Percentiles rank a stretch among this genome's conserved stretches.
phyloP scores from a whole-genome alignment of 2,113 vertebrate species.

The Pollachius pollachius region DNA sequence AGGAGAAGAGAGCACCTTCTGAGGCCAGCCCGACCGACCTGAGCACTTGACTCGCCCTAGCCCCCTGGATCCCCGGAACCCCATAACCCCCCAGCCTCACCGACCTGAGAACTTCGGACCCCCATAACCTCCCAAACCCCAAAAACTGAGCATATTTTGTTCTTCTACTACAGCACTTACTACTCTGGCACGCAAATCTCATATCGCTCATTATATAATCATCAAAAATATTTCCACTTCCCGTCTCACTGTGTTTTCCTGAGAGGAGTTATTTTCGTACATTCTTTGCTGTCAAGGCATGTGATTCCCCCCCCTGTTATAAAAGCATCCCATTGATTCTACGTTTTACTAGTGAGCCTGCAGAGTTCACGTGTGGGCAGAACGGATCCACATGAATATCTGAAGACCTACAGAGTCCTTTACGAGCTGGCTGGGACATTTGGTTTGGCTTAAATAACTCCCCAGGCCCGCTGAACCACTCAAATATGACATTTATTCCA shows the following conservation, averaged over 20 bases:
- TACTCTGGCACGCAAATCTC: constrained; percentile 6
- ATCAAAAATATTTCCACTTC: constrained; percentile 21
- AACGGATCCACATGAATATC: too few species aligned
- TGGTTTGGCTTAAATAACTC: too few species aligned
- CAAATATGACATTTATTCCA: too few species aligned
- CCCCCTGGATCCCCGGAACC: background rate
- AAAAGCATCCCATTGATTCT: constrained; percentile 21
- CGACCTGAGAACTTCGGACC: background rate
- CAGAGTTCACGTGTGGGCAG: too few species aligned
- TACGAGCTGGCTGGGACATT: too few species aligned
- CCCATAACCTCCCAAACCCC: constrained; percentile 13
- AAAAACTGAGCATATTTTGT: background rate
- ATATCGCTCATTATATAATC: constrained; percentile 23
- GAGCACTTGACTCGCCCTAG: too few species aligned
- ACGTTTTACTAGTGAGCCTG: too few species aligned
- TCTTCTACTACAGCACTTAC: background rate
- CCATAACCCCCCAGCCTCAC: background rate
- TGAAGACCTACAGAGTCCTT: too few species aligned
- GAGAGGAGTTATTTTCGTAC: constrained; percentile 46
- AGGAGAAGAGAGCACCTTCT: constrained; percentile 58
- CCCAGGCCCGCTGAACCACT: too few species aligned
- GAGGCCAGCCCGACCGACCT: constrained; percentile 49
- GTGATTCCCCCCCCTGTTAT: constrained; percentile 34
- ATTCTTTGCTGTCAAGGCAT: constrained; percentile 72
- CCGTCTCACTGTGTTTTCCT: too few species aligned